Percentiles rank a stretch among this genome's conserved stretches.
Evolutionary conservation across 1,140 invertebrate genomes (phyloP).

Genomic region (Trachymyrmex cornetzi): DNA sequence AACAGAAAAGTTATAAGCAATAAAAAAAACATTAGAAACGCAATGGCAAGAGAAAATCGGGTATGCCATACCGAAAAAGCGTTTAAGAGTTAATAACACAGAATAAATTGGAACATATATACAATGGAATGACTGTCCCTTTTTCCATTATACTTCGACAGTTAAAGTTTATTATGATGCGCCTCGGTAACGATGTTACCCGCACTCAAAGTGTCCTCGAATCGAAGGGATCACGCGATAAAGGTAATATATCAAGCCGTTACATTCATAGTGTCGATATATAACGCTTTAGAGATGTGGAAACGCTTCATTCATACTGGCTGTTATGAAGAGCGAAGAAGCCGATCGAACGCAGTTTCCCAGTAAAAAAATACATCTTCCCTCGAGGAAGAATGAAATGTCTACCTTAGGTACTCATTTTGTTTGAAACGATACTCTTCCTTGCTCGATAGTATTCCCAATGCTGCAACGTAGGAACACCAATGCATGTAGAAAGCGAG

Average conservation of each 20-base stretch:
- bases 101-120: not conserved
- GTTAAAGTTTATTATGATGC: slow-evolving; percentile 27
- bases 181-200: not conserved
- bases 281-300: slow-evolving; percentile 29
- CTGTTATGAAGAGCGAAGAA: slow-evolving; percentile 25
- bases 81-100: not conserved
- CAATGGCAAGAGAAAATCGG: no score
- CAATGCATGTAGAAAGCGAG: not conserved
- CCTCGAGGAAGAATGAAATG: not conserved
- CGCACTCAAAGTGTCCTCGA: slow-evolving; percentile 4
- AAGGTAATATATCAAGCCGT: slow-evolving; percentile 55
- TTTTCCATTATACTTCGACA: not conserved
- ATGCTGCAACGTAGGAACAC: not conserved
- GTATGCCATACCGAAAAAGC: no score
- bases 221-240: slow-evolving; percentile 3
- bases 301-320: slow-evolving; percentile 59
- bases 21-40: no score
- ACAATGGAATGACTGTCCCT: not conserved
- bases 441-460: slow-evolving; percentile 1
- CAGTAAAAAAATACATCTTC: slow-evolving; percentile 26
- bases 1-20: no score
- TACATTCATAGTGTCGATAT: slow-evolving; percentile 35
- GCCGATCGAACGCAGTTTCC: slow-evolving; percentile 7
- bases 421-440: not conserved
- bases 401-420: slow-evolving; percentile 11